Evolutionary conservation across 2,888 invertebrate genomes (phyloP).

Genomic region (Acanthacorydalis orientalis): DNA sequence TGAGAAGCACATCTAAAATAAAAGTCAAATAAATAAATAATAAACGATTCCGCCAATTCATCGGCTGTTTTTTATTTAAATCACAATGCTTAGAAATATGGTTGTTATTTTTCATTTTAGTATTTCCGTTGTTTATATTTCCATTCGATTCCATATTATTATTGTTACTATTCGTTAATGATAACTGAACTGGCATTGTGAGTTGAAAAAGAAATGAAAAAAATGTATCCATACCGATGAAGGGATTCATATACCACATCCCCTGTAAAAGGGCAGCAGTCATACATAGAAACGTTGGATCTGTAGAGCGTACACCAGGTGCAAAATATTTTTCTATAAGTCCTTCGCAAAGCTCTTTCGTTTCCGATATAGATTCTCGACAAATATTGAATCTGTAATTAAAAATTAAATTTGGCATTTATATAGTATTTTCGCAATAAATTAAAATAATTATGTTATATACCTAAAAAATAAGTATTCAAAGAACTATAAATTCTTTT

Average conservation of each 20-base stretch:
- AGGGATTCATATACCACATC: constrained; percentile 49
- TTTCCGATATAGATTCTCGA: constrained; percentile 41
- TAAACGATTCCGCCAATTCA: too few species aligned
- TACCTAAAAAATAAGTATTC: too few species aligned
- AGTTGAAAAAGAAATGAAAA: constrained; percentile 23
- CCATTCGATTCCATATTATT: too few species aligned
- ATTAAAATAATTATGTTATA: too few species aligned
- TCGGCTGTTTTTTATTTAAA: too few species aligned
- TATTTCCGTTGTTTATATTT: constrained; percentile 2
- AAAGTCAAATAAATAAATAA: constrained; percentile 19
- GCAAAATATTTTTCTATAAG: constrained; percentile 41
- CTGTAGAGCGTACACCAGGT: constrained; percentile 40
- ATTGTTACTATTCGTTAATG: too few species aligned
- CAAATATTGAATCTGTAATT: constrained; percentile 50
- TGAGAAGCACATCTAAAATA: constrained; percentile 25
- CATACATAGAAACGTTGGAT: constrained; percentile 47
- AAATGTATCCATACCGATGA: constrained; percentile 37
- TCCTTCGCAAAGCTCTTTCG: constrained; percentile 38
- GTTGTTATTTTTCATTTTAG: background rate
- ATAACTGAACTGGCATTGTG: background rate
- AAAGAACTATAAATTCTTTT: too few species aligned
- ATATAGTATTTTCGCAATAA: too few species aligned
- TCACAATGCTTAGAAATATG: background rate
- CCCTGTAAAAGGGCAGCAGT: constrained; percentile 45
- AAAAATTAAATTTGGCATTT: constrained; percentile 12